Evolutionary conservation across 2,888 invertebrate species (phyloP).

Genomic region (Aleiodes leptofemur): DNA sequence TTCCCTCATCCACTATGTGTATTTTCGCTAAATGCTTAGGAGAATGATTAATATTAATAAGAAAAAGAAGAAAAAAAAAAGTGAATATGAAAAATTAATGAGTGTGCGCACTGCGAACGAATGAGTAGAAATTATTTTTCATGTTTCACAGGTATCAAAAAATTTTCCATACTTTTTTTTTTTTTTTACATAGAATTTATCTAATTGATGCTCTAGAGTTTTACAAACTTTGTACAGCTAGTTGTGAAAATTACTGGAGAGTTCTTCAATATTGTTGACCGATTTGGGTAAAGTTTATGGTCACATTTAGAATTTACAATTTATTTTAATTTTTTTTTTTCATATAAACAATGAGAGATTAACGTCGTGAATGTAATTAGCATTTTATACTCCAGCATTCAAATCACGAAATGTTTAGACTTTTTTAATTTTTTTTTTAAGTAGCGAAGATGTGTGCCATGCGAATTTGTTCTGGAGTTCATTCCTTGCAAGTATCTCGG

Average conservation of each 20-base stretch:
- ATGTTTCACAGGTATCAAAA: slow-evolving; percentile 50
- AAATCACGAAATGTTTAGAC: slow-evolving; percentile 11
- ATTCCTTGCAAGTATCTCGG: too few relatives aligned
- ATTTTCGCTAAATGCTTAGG: slow-evolving; percentile 49
- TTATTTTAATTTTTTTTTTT: background rate
- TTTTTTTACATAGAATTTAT: slow-evolving; percentile 49
- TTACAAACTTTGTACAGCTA: slow-evolving; percentile 54
- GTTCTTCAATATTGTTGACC: slow-evolving; percentile 15
- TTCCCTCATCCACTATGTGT: background rate
- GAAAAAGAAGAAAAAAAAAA: slow-evolving; percentile 8
- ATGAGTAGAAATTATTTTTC: slow-evolving; percentile 19
- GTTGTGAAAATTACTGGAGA: slow-evolving; percentile 29
- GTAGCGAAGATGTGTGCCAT: too few relatives aligned
- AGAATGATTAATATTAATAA: slow-evolving; percentile 9
- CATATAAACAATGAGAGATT: slow-evolving; percentile 8
- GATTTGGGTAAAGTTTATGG: background rate
- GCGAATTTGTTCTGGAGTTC: too few relatives aligned
- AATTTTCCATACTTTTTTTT: slow-evolving; percentile 31
- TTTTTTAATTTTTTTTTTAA: slow-evolving; percentile 10
- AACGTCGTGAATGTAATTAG: slow-evolving; percentile 5
- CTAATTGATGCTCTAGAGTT: slow-evolving; percentile 46
- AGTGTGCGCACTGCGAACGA: slow-evolving; percentile 27
- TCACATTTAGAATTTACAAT: slow-evolving; percentile 23
- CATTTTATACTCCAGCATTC: slow-evolving; percentile 17
- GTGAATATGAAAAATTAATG: slow-evolving; percentile 16